Percentiles rank a stretch among this genome's conserved stretches.
phyloP scores from a whole-genome alignment of 2,888 invertebrate species.

The Macaria liturata region DNA sequence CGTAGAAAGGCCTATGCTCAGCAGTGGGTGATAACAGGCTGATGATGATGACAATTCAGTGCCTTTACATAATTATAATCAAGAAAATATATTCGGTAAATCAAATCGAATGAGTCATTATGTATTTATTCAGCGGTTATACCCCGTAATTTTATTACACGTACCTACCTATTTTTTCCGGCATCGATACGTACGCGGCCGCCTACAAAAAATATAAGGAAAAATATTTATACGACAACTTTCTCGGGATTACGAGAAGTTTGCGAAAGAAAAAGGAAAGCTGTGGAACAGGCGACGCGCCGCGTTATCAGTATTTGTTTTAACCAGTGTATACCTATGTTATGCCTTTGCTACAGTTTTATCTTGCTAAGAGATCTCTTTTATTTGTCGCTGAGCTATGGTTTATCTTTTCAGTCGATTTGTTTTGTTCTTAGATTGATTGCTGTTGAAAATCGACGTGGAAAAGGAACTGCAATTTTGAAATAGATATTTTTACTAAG shows the following conservation, averaged over 20 bases:
- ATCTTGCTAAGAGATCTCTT: neutral
- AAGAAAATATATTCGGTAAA: too few species aligned
- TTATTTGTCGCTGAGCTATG: neutral
- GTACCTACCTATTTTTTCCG: conserved; percentile 17
- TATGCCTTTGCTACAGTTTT: neutral
- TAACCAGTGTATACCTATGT: conserved; percentile 1
- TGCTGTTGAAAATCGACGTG: too few species aligned
- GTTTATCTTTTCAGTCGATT: neutral
- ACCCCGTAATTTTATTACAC: conserved; percentile 4
- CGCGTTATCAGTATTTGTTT: conserved; percentile 18
- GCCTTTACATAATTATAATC: too few species aligned
- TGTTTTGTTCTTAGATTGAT: neutral
- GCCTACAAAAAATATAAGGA: conserved; percentile 23
- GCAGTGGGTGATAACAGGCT: too few species aligned
- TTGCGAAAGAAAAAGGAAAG: conserved; percentile 28
- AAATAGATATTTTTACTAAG: too few species aligned
- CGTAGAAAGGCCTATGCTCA: too few species aligned
- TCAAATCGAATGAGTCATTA: too few species aligned
- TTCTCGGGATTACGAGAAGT: conserved; percentile 30
- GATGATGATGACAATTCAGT: too few species aligned
- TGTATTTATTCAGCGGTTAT: neutral
- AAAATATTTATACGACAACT: conserved; percentile 30
- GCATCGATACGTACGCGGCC: conserved; percentile 8
- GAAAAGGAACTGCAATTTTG: too few species aligned
- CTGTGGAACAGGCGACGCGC: conserved; percentile 9